Evolutionary conservation across 2,113 vertebrate genomes (phyloP), one percentile per base, ranked within the genome.

Genomic region (Numida meleagris): DNA sequence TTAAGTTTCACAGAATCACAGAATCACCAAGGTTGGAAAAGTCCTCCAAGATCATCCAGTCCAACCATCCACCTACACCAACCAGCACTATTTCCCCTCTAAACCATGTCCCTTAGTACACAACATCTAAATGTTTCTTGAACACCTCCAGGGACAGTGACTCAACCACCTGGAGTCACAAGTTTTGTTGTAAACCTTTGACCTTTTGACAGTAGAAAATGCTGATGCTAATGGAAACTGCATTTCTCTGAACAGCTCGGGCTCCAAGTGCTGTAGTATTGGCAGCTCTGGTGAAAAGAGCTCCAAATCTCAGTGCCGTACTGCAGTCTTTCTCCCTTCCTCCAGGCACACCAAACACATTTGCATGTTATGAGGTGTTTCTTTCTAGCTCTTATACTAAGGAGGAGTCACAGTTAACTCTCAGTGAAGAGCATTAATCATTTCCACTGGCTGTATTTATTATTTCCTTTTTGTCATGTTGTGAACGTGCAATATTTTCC

Each of bases 151-250:
- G 51, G 15, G 51, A 53, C 15, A 53, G 27, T 53, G 51, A 53
- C 51, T 53, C 27, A 53, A 27, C 27, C 51, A 53, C 27, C 14
- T 53, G 27, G 15, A 53, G 15, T 53, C 51, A 53, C 51, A 29
- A 31, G 50, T 75, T 45, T 93, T 90, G 29, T 59, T 77, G 48
- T 55, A 81, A 96, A 89, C 59, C 61, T 96, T 95, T 48, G 89
- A 25, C 10, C 59, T 88, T 95, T 84, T 59, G 71, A 48, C 76
- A 93, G 51, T 15, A 42, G 36, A 94, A 95, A 96, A 53, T 72
- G 72, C 62, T 91, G 88, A 93, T 42, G 55, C 62, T 40, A 18
- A 53, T 66, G 94, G 73, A 68, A 96, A 74, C 78, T 87, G 29
- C 34, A 40, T 84, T 83, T 73, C 46, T 92, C 68, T 82, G 61